A percentile compares a stretch with the other conserved stretches of the same genome.
These are phyloP conservation scores for Oceanodroma leucorhoa DNA, from an alignment of 2,797 vertebrate species.

Conservation along the genomic window DNA sequence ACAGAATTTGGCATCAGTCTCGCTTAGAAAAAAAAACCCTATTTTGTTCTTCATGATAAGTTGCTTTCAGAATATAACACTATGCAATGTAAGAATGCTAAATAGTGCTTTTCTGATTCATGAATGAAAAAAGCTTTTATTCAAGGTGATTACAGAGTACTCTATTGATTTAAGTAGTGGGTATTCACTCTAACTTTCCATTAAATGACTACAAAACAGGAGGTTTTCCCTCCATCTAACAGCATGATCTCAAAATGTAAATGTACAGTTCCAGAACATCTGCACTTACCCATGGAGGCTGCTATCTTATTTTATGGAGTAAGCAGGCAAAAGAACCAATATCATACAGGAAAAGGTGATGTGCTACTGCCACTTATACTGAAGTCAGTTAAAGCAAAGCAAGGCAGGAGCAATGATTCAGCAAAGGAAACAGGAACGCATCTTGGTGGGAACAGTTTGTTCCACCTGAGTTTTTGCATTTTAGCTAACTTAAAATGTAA, in stretches of 20 bases:
- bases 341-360: not conserved
- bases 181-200: not conserved
- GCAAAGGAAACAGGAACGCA: not conserved
- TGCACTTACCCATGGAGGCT: not conserved
- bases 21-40: not conserved
- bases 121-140: conserved; percentile 46
- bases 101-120: not conserved
- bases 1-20: not conserved
- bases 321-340: not conserved
- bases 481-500: not conserved
- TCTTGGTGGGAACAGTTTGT: not conserved
- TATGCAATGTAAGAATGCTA: not conserved
- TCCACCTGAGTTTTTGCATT: not conserved
- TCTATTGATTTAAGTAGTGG: not conserved
- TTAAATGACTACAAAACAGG: not conserved
- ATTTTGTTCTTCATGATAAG: not conserved
- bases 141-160: conserved; percentile 33
- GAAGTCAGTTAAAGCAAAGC: not conserved
- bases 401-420: not conserved
- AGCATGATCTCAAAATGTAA: not conserved
- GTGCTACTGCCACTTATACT: not conserved
- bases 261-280: not conserved
- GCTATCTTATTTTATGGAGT: not conserved
- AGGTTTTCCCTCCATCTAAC: not conserved
- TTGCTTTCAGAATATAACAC: not conserved